These are phyloP conservation scores for Anhinga rufa DNA, from an alignment of 2,113 vertebrate species.

Conservation along the genomic window DNA sequence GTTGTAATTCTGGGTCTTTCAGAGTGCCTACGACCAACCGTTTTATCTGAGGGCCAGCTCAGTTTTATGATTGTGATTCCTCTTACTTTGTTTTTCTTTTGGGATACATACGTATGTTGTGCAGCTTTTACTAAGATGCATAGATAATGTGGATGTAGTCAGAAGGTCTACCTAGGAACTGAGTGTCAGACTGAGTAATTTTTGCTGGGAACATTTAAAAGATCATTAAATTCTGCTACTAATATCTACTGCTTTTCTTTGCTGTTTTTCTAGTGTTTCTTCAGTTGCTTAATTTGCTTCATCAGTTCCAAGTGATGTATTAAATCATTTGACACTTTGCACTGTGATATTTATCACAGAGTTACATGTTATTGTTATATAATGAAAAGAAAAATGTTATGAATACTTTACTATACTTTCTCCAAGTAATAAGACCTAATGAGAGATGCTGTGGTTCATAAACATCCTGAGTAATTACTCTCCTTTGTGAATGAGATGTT, in stretches of 20 bases:
- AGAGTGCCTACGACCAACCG: neutral
- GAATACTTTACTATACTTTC: neutral
- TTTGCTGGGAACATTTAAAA: constrained; percentile 5
- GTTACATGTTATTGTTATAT: neutral
- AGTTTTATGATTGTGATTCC: neutral
- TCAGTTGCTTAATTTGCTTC: constrained; percentile 51
- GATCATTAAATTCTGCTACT: constrained; percentile 8
- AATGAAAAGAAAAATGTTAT: neutral
- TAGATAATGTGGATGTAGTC: neutral
- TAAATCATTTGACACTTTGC: constrained; percentile 45
- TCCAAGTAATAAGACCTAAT: neutral
- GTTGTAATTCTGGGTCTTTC: neutral
- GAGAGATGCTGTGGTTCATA: neutral
- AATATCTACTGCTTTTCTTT: constrained; percentile 27
- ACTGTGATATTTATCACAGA: neutral
- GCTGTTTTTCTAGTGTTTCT: constrained; percentile 35
- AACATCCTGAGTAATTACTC: neutral
- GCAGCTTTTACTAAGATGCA: neutral
- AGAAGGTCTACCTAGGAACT: neutral
- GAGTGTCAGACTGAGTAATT: neutral
- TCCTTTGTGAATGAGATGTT: neutral
- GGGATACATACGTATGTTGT: neutral
- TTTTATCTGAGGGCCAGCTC: neutral
- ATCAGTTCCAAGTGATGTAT: constrained; percentile 21
- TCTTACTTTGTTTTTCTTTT: neutral